Evolutionary conservation across 2,113 vertebrate genomes (phyloP).

Genomic region (Cygnus buccinator): DNA sequence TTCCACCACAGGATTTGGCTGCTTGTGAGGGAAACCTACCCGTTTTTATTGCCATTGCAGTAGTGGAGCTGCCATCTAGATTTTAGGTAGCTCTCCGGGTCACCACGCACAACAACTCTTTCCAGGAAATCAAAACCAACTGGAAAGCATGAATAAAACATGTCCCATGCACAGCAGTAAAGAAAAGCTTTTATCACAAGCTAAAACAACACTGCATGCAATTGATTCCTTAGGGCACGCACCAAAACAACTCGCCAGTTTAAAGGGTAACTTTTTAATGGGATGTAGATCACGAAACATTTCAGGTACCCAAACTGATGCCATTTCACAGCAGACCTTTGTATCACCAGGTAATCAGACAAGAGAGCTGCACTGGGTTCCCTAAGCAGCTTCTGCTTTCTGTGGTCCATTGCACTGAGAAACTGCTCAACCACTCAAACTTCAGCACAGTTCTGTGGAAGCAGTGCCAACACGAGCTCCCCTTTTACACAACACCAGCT

Average conservation of each 20-base stretch:
- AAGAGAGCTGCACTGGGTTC: background rate
- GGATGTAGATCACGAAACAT: background rate
- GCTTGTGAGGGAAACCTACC: background rate
- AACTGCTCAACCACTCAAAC: background rate
- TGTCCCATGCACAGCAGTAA: background rate
- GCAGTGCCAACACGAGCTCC: background rate
- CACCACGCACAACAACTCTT: background rate
- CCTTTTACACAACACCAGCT: background rate
- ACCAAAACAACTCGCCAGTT: background rate
- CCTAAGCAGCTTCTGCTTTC: background rate
- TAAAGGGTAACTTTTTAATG: slow-evolving; percentile 19
- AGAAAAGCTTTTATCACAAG: background rate
- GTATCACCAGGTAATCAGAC: background rate
- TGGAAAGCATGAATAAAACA: slow-evolving; percentile 47
- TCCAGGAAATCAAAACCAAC: background rate
- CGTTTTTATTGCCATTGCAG: background rate
- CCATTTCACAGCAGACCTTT: background rate
- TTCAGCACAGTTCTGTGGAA: background rate
- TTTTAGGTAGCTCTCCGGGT: background rate
- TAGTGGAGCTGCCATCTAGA: background rate
- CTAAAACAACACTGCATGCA: background rate
- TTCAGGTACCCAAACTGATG: background rate
- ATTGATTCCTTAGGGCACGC: background rate
- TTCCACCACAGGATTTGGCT: background rate
- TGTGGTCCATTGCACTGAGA: too few species aligned